Conservation (phyloP, 2,113 vertebrate species). For the Aphyosemion australe region DNA sequence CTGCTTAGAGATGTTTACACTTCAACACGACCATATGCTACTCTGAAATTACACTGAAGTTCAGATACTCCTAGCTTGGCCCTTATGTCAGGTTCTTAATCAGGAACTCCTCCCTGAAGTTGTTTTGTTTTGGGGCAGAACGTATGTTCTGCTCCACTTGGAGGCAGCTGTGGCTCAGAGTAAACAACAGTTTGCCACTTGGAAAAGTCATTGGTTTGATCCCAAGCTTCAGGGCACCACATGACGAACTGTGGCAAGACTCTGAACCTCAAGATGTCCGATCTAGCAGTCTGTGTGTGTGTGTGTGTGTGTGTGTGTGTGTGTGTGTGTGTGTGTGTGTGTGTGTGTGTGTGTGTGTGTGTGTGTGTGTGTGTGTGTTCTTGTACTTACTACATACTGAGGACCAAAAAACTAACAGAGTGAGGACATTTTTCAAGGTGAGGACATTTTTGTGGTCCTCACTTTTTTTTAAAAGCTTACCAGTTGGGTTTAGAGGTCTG, state of each 20-base stretch:
- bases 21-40: conserved; percentile 9
- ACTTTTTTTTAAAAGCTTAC: too few relatives aligned
- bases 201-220: neutral
- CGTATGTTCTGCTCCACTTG: neutral
- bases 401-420: too few relatives aligned
- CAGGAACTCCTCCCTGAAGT: neutral
- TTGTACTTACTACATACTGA: too few relatives aligned
- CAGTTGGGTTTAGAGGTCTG: too few relatives aligned
- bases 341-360: too few relatives aligned
- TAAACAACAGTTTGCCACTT: neutral
- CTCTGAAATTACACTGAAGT: neutral
- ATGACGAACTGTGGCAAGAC: neutral
- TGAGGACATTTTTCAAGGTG: too few relatives aligned
- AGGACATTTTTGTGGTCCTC: too few relatives aligned
- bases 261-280: too few relatives aligned
- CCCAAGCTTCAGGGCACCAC: neutral
- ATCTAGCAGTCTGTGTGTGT: neutral
- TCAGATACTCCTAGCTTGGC: neutral
- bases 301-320: neutral
- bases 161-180: neutral
- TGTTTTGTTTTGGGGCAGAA: neutral
- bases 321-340: too few relatives aligned
- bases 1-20: neutral
- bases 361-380: too few relatives aligned
- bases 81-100: neutral